A percentile compares a stretch with the other conserved stretches of the same genome.
Conservation (phyloP, 2,888 invertebrate species). For the Diogma glabrata region DNA sequence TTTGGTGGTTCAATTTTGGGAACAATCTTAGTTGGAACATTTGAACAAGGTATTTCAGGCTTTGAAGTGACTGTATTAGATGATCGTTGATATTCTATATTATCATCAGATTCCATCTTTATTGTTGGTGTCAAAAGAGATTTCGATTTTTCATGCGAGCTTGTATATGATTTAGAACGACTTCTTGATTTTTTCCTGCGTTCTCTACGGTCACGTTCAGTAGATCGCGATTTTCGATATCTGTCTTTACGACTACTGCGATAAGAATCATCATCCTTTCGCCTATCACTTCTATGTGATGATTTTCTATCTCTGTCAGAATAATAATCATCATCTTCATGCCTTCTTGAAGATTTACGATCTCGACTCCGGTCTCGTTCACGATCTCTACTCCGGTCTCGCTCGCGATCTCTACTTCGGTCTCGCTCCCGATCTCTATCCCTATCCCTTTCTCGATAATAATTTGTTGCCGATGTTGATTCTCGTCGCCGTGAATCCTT, state of each 20-base stretch:
- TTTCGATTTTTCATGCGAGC: neutral
- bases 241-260: neutral
- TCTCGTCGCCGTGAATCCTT: slow-evolving; percentile 2
- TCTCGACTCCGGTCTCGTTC: no score
- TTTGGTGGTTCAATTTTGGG: neutral
- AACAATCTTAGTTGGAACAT: neutral
- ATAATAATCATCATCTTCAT: slow-evolving; percentile 1
- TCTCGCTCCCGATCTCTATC: no score
- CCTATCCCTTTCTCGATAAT: no score
- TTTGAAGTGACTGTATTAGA: neutral
- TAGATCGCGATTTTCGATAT: neutral
- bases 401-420: no score
- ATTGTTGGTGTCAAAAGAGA: neutral
- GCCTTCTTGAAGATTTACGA: slow-evolving; percentile 1
- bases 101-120: neutral
- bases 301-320: neutral
- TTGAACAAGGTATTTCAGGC: neutral
- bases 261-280: neutral
- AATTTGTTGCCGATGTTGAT: neutral
- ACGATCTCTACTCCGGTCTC: no score
- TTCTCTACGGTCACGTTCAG: neutral
- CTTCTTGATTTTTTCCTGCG: neutral
- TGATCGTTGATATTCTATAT: neutral
- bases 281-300: no score
- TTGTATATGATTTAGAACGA: slow-evolving; percentile 1